Evolutionary conservation across 1,140 invertebrate species (phyloP).

Genomic region (Bradynema listronoti): DNA sequence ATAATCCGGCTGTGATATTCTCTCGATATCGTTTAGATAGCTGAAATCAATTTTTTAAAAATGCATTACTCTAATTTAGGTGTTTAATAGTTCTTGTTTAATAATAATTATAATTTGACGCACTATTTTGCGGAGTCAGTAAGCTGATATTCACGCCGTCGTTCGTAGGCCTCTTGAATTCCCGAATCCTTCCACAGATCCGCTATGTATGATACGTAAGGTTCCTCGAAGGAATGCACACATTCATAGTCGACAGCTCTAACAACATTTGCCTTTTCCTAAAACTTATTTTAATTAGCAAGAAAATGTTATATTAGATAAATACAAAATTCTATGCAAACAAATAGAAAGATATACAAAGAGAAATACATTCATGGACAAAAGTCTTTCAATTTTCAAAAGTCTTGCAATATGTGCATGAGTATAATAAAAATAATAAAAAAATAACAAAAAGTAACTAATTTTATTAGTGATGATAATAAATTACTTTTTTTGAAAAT

Average conservation of each 20-base stretch:
- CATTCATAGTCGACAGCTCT: slow-evolving; percentile 93
- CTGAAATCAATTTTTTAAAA: slow-evolving; percentile 61
- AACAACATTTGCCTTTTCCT: slow-evolving; percentile 94
- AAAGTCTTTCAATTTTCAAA: too few species aligned
- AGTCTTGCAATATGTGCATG: too few species aligned
- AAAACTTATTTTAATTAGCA: slow-evolving; percentile 53
- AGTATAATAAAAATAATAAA: too few species aligned
- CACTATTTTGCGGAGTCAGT: slow-evolving; percentile 99
- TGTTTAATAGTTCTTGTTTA: too few species aligned
- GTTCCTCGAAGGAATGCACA: slow-evolving; percentile 91
- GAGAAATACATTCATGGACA: background rate
- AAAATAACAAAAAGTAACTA: too few species aligned
- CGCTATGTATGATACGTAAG: slow-evolving; percentile 92
- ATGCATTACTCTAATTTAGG: background rate
- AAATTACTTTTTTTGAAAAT: too few species aligned
- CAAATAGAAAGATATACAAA: background rate
- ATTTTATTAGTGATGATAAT: too few species aligned
- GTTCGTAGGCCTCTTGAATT: slow-evolving; percentile 97
- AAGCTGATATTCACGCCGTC: slow-evolving; percentile 95
- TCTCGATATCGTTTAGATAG: slow-evolving; percentile 90
- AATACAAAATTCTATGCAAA: background rate
- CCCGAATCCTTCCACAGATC: slow-evolving; percentile 88
- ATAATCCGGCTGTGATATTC: slow-evolving; percentile 82
- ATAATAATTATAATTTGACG: too few species aligned
- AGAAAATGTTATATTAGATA: background rate